Percentiles rank a stretch among this genome's conserved stretches.
These are phyloP conservation scores for Eciton burchellii DNA, from an alignment of 1,140 invertebrate species.

Conservation along the genomic window DNA sequence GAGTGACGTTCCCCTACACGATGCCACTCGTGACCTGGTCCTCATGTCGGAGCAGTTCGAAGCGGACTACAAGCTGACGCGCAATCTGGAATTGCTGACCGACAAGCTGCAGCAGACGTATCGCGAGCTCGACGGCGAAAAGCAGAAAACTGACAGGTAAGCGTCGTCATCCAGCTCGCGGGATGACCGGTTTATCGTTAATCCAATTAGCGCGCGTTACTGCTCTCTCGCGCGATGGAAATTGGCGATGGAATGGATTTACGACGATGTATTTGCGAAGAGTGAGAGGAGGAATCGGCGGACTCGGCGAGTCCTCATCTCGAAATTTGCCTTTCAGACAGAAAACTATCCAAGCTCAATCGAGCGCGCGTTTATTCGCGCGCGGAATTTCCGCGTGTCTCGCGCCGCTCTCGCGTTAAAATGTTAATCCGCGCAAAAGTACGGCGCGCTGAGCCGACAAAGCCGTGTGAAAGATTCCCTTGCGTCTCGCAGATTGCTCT, in stretches of 20 bases:
- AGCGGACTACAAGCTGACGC: slow-evolving; percentile 98
- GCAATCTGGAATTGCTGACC: slow-evolving; percentile 97
- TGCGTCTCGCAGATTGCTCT: slow-evolving; percentile 91
- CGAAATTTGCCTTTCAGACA: slow-evolving; percentile 2
- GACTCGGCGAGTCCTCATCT: no score
- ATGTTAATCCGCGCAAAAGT: slow-evolving; percentile 35
- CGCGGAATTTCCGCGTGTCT: slow-evolving; percentile 4
- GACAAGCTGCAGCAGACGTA: slow-evolving; percentile 98
- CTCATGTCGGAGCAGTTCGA: slow-evolving; percentile 99
- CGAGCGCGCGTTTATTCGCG: neutral
- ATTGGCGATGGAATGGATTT: slow-evolving; percentile 45
- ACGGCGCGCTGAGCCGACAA: slow-evolving; percentile 11
- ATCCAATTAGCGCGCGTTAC: slow-evolving; percentile 51
- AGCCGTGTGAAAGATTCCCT: slow-evolving; percentile 53
- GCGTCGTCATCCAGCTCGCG: slow-evolving; percentile 48
- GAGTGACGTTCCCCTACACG: slow-evolving; percentile 98
- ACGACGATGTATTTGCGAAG: slow-evolving; percentile 8
- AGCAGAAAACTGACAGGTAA: slow-evolving; percentile 98
- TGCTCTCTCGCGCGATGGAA: slow-evolving; percentile 15
- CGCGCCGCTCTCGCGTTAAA: slow-evolving; percentile 13
- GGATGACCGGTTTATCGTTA: slow-evolving; percentile 57
- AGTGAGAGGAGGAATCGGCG: neutral
- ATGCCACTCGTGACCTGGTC: slow-evolving; percentile 98
- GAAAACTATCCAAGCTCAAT: slow-evolving; percentile 44
- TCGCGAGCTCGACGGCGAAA: slow-evolving; percentile 97